Evolutionary conservation across 2,888 invertebrate species (phyloP).

Genomic region (Allygus modestus): DNA sequence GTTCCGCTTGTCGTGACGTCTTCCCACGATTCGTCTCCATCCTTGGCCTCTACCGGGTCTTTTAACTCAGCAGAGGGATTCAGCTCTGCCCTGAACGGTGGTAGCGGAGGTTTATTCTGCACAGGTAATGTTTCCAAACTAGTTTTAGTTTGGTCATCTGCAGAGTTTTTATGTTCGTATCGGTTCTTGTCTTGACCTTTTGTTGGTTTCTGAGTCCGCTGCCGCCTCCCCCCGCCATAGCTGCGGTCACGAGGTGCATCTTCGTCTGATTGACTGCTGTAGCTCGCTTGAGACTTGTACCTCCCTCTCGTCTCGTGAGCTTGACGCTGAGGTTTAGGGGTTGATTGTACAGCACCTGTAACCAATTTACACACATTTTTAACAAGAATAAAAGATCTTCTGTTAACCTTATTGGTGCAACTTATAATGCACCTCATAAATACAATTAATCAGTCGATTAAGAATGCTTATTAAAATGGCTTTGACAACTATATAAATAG

Average conservation of each 20-base stretch:
- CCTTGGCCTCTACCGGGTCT: constrained; percentile 32
- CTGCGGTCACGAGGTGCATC: constrained; percentile 49
- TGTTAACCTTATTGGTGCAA: too few relatives aligned
- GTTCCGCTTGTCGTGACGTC: constrained; percentile 63
- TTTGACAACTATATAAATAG: too few relatives aligned
- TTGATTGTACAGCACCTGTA: constrained; percentile 5
- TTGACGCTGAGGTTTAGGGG: constrained; percentile 51
- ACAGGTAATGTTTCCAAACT: not conserved
- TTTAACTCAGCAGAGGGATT: not conserved
- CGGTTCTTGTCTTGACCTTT: not conserved
- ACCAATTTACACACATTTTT: too few relatives aligned
- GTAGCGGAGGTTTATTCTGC: constrained; percentile 61
- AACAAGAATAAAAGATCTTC: too few relatives aligned
- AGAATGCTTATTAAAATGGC: too few relatives aligned
- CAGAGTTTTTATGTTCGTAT: not conserved
- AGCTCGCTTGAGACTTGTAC: constrained; percentile 40
- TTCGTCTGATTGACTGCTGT: constrained; percentile 61
- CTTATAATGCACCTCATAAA: too few relatives aligned
- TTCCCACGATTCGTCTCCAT: constrained; percentile 64
- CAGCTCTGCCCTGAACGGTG: constrained; percentile 44
- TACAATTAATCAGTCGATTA: too few relatives aligned
- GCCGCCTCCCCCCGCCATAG: not conserved
- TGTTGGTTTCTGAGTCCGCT: not conserved
- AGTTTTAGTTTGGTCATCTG: not conserved
- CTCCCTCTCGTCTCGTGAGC: constrained; percentile 39